A percentile compares a stretch with the other conserved stretches of the same genome.
Evolutionary conservation across 2,888 invertebrate genomes (phyloP).

Genomic region (Idaea biselata): DNA sequence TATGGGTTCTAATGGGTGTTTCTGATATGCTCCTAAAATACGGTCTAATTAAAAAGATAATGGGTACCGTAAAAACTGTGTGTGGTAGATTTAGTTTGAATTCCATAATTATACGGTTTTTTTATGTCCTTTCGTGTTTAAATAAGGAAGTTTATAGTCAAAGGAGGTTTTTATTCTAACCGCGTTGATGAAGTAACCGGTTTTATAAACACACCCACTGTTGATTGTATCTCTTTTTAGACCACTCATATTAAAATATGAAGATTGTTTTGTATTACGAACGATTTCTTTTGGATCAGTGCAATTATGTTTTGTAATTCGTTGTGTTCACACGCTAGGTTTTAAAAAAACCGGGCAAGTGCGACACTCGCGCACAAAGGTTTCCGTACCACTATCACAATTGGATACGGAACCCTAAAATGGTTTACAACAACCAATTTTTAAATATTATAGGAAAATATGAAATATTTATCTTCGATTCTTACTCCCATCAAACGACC

Average conservation of each 20-base stretch:
- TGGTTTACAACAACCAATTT: too few relatives aligned
- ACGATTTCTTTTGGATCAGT: conserved; percentile 7
- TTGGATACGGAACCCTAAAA: too few relatives aligned
- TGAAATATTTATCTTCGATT: too few relatives aligned
- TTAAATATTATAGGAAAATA: too few relatives aligned
- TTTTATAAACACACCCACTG: conserved; percentile 19
- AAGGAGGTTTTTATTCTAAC: conserved; percentile 6
- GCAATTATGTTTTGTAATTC: neutral
- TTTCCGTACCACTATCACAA: too few relatives aligned
- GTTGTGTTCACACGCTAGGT: neutral
- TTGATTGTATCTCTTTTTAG: conserved; percentile 5
- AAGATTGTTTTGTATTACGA: conserved; percentile 2
- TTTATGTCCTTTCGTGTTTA: conserved; percentile 14
- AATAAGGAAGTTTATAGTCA: conserved; percentile 18
- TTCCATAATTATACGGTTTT: conserved; percentile 16
- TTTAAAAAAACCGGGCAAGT: too few relatives aligned
- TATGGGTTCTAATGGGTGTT: conserved; percentile 24
- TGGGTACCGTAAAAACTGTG: conserved; percentile 31
- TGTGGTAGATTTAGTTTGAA: conserved; percentile 34
- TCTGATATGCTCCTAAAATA: conserved; percentile 31
- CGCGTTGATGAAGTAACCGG: conserved; percentile 16
- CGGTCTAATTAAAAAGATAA: conserved; percentile 32
- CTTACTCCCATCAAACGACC: too few relatives aligned
- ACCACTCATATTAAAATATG: conserved; percentile 4
- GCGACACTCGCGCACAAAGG: too few relatives aligned